Evolutionary conservation across 2,797 vertebrate genomes (phyloP).

Genomic region (Melanotaenia parkinsoni): DNA sequence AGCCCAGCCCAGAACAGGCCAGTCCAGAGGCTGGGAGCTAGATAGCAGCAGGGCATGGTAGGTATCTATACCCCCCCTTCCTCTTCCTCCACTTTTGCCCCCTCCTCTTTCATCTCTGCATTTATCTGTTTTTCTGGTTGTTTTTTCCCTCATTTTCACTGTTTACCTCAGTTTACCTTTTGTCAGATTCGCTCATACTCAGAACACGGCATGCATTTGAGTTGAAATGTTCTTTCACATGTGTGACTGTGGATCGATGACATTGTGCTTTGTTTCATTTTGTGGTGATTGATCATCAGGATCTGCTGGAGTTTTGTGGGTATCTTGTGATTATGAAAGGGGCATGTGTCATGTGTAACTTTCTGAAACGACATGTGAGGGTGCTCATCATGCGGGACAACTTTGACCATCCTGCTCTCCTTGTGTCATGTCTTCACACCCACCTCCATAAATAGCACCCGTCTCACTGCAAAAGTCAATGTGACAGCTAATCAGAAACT

Average conservation of each 20-base stretch:
- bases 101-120: slow-evolving; percentile 64
- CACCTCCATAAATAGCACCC: slow-evolving; percentile 49
- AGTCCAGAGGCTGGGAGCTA: slow-evolving; percentile 99
- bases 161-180: background rate
- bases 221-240: slow-evolving; percentile 13
- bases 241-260: slow-evolving; percentile 6
- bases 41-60: slow-evolving; percentile 98
- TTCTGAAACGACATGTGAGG: slow-evolving; percentile 2
- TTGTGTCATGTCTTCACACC: slow-evolving; percentile 42
- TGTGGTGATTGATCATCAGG: slow-evolving; percentile 22
- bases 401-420: slow-evolving; percentile 28
- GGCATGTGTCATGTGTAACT: background rate
- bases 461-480: slow-evolving; percentile 40
- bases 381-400: slow-evolving; percentile 24
- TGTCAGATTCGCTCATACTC: slow-evolving; percentile 11
- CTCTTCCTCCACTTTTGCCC: slow-evolving; percentile 63
- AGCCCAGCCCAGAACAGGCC: slow-evolving; percentile 93
- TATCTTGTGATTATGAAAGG: slow-evolving; percentile 7
- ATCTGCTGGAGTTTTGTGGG: slow-evolving; percentile 53
- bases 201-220: slow-evolving; percentile 12
- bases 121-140: slow-evolving; percentile 63
- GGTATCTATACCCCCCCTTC: slow-evolving; percentile 87
- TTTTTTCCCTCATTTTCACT: slow-evolving; percentile 34
- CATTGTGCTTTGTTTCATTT: slow-evolving; percentile 30
- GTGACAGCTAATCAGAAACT: slow-evolving; percentile 70